Base-by-base conservation (phyloP, 2,113 vertebrate genomes). In the Mormyrus iriodes region DNA sequence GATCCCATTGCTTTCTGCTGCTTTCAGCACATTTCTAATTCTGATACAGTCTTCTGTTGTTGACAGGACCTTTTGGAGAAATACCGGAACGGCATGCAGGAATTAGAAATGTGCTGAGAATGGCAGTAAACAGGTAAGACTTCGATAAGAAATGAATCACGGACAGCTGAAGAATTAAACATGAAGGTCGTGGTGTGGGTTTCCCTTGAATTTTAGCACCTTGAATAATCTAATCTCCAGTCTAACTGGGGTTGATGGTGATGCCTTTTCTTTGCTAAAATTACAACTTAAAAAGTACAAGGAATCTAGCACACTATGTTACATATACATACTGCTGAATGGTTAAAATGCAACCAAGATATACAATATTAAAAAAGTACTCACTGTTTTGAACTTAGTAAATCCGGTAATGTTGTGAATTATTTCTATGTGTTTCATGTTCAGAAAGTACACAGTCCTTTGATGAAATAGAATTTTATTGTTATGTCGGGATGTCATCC, bases 1-100 rank as follows among this genome's bases (percentile, higher is more conserved):
- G 9, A 12, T 9, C 35, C 15, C 19, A 13, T 31, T 7, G 6
- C 24, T 6, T 69, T 86, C 27, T 73, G 58, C 84, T 53, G 42
- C 49, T 53, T 87, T 87, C 84, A 73, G 89, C 58, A 87, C 39
- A n/a, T n/a, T 51, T 51, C 2, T 52, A 48, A 87, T 89, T 89
- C 27, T 27, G 86, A 48, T 51, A 48, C 53, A 44, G 55, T 12
- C 58, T 86, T 46, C 82, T 48, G 79, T 84, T 85, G n/a, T 53
- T 65, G 52, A 65, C 88, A 49, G 42, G 24, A 10, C 35, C 31
- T 85, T 88, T 49, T 52, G 17, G 2, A 53, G 27, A 21, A 86
- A 55, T 21, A 19, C 39, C 15, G 42, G 73, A 42, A 79, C 19
- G 73, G 31, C 15, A 6, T 79, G 35, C 31, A 42, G 35, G 73